Percentiles rank a stretch among this genome's conserved stretches.
Conservation (phyloP, 2,888 invertebrate species). For the Leucophenga maculata region DNA sequence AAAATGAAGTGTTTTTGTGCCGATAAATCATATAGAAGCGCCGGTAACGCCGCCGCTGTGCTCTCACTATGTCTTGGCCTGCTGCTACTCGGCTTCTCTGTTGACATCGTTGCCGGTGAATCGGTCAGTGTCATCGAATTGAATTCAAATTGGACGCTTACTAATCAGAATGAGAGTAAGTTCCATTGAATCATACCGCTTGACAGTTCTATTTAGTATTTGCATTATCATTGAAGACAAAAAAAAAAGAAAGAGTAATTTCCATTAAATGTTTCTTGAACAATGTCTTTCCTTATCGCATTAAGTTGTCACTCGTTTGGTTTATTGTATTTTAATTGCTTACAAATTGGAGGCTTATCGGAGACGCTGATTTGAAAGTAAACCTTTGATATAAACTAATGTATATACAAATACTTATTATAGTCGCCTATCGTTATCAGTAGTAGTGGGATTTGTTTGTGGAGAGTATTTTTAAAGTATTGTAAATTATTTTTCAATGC, state of each 20-base stretch:
- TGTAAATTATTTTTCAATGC: too few relatives aligned
- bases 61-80: background rate
- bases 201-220: background rate
- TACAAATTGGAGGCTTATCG: conserved; percentile 17
- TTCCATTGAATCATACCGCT: conserved; percentile 31
- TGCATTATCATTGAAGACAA: background rate
- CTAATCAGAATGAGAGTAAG: conserved; percentile 63
- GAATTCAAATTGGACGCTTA: conserved; percentile 53
- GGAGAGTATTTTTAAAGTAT: background rate
- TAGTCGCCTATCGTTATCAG: background rate
- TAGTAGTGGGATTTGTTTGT: background rate
- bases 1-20: conserved; percentile 12
- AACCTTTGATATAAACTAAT: too few relatives aligned
- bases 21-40: conserved; percentile 5
- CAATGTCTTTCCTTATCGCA: conserved; percentile 8
- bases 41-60: background rate
- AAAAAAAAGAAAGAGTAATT: background rate
- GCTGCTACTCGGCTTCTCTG: conserved; percentile 5
- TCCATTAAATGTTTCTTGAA: background rate
- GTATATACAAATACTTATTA: too few relatives aligned
- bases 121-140: conserved; percentile 57
- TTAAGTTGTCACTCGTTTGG: background rate
- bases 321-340: conserved; percentile 12
- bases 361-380: background rate
- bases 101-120: conserved; percentile 44